These are phyloP conservation scores for Rhabdomys pumilio DNA, from an alignment of 2,797 vertebrate species.

Conservation along the genomic window DNA sequence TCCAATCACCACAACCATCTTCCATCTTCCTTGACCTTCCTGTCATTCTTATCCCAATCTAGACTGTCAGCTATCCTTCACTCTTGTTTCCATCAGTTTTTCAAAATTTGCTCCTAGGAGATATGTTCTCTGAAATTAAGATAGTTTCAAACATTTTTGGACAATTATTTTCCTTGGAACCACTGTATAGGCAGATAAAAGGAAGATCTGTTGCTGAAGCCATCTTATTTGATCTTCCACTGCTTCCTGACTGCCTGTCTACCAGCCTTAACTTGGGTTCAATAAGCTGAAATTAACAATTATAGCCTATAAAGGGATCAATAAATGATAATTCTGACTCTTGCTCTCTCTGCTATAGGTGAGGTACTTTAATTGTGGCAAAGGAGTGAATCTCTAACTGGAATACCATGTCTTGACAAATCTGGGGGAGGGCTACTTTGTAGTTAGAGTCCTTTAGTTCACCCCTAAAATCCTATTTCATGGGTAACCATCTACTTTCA, in stretches of 20 bases:
- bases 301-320: background rate
- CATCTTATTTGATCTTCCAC: background rate
- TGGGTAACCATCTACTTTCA: background rate
- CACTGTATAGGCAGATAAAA: background rate
- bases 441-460: background rate
- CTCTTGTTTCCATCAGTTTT: background rate
- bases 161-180: constrained; percentile 15
- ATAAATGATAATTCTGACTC: background rate
- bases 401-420: constrained; percentile 25
- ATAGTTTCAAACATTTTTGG: background rate
- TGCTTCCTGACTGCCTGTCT: accelerated
- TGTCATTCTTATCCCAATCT: too few species aligned
- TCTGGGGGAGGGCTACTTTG: background rate
- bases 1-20: background rate
- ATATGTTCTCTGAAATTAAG: background rate
- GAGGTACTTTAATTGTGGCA: constrained; percentile 17
- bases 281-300: background rate
- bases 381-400: background rate
- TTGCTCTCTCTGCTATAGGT: background rate
- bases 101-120: background rate
- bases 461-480: background rate
- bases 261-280: background rate
- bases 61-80: background rate
- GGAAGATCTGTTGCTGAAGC: background rate
- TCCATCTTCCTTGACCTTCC: accelerated